A percentile compares a stretch with the other conserved stretches of the same genome.
Evolutionary conservation across 2,797 vertebrate species (phyloP).

Genomic region (Enteromius unitaeniatus): DNA sequence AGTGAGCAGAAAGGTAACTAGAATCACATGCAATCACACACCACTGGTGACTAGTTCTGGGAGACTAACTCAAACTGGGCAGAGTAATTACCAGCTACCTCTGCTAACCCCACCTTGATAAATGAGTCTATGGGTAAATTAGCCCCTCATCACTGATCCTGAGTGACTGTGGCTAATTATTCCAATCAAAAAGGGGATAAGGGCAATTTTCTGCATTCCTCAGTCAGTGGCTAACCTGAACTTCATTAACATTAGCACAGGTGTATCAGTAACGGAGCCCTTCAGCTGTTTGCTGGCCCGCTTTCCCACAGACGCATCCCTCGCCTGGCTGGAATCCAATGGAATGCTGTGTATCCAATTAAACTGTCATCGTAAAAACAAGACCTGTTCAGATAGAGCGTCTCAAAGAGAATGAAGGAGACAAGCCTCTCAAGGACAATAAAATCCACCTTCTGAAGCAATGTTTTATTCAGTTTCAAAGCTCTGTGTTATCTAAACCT

Average conservation of each 20-base stretch:
- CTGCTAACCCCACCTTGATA: conserved; percentile 37
- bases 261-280: conserved; percentile 67
- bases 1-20: conserved; percentile 9
- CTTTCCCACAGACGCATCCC: conserved; percentile 62
- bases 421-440: conserved; percentile 44
- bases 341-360: conserved; percentile 77
- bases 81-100: conserved; percentile 44
- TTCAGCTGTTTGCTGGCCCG: conserved; percentile 59
- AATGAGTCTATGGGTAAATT: conserved; percentile 38
- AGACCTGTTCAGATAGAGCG: conserved; percentile 53
- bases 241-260: conserved; percentile 75
- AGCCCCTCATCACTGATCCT: conserved; percentile 39
- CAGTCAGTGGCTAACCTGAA: conserved; percentile 54
- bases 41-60: not conserved
- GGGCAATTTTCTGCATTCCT: conserved; percentile 70
- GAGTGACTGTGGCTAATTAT: conserved; percentile 41
- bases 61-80: conserved; percentile 25
- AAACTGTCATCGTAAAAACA: conserved; percentile 74
- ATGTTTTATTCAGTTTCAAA: conserved; percentile 25
- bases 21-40: not conserved
- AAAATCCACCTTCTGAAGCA: conserved; percentile 36
- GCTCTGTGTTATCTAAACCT: conserved; percentile 13
- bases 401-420: conserved; percentile 53
- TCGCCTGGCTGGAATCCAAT: conserved; percentile 73
- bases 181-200: conserved; percentile 37